Evolutionary conservation across 2,113 vertebrate genomes (phyloP).

Genomic region (Atractosteus spatula): DNA sequence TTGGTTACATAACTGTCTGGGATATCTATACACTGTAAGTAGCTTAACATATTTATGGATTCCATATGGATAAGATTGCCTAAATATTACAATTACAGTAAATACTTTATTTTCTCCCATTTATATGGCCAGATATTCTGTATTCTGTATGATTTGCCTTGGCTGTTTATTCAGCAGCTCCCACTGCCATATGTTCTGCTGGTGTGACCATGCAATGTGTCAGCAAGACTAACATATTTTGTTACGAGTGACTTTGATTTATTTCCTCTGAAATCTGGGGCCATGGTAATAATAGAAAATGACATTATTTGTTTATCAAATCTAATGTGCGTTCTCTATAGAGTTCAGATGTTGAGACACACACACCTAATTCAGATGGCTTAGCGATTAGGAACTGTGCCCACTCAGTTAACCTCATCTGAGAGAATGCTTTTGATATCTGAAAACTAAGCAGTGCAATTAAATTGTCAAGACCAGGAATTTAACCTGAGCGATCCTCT

Average conservation of each 20-base stretch:
- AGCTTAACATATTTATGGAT: slow-evolving; percentile 47
- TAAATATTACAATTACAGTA: slow-evolving; percentile 29
- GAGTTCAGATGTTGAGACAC: slow-evolving; percentile 71
- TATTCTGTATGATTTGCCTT: slow-evolving; percentile 55
- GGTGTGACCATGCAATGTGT: slow-evolving; percentile 71
- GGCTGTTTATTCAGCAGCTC: slow-evolving; percentile 22
- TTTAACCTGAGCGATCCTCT: slow-evolving; percentile 38
- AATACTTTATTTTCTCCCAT: slow-evolving; percentile 48
- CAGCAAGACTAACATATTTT: slow-evolving; percentile 61
- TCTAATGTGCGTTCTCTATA: slow-evolving; percentile 69
- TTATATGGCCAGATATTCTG: slow-evolving; percentile 58
- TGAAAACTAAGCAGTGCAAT: slow-evolving; percentile 47
- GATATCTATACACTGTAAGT: background rate
- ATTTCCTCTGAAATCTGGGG: slow-evolving; percentile 88
- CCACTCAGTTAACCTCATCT: slow-evolving; percentile 57
- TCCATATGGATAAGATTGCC: background rate
- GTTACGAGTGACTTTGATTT: slow-evolving; percentile 81
- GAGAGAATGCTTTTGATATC: slow-evolving; percentile 41
- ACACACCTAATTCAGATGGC: slow-evolving; percentile 72
- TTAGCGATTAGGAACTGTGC: slow-evolving; percentile 58
- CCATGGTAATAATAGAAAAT: slow-evolving; percentile 81
- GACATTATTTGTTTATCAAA: slow-evolving; percentile 93
- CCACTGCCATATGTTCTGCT: slow-evolving; percentile 60
- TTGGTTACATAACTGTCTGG: background rate
- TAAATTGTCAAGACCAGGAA: slow-evolving; percentile 49